These are phyloP conservation scores for Bos indicus DNA, from an alignment of 2,113 vertebrate species.

Conservation along the genomic window DNA sequence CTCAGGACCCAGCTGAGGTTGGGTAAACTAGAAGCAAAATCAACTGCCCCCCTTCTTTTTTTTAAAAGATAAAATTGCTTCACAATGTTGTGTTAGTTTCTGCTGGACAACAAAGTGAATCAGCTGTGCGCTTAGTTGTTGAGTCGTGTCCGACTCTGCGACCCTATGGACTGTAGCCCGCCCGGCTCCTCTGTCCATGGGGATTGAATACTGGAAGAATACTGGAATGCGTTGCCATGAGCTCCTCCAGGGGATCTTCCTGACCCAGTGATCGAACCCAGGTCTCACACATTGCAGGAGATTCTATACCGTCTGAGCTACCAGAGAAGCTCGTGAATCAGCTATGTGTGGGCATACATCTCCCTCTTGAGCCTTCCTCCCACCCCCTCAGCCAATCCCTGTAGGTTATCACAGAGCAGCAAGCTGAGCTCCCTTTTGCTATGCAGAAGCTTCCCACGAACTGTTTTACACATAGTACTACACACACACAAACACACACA, in stretches of 20 bases:
- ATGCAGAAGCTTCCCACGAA: neutral
- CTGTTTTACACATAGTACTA: neutral
- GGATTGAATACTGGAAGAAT: neutral
- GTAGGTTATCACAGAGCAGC: neutral
- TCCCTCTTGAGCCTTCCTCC: neutral
- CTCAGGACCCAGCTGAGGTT: neutral
- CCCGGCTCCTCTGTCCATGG: neutral
- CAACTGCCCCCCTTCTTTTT: neutral
- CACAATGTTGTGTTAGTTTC: neutral
- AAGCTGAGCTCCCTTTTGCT: neutral
- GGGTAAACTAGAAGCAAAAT: neutral
- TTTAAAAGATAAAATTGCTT: neutral
- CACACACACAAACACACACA: neutral
- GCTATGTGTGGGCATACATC: neutral
- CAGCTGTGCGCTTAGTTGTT: neutral
- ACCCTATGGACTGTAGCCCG: neutral
- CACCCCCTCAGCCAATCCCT: neutral
- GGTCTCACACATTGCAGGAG: neutral
- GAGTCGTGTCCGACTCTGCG: rapidly evolving
- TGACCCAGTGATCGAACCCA: neutral
- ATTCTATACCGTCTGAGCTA: neutral
- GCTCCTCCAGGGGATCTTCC: neutral
- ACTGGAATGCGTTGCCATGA: neutral
- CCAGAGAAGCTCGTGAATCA: neutral
- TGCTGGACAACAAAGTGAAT: neutral